phyloP scores from a whole-genome alignment of 1,140 invertebrate species.

The Littorina saxatilis region DNA sequence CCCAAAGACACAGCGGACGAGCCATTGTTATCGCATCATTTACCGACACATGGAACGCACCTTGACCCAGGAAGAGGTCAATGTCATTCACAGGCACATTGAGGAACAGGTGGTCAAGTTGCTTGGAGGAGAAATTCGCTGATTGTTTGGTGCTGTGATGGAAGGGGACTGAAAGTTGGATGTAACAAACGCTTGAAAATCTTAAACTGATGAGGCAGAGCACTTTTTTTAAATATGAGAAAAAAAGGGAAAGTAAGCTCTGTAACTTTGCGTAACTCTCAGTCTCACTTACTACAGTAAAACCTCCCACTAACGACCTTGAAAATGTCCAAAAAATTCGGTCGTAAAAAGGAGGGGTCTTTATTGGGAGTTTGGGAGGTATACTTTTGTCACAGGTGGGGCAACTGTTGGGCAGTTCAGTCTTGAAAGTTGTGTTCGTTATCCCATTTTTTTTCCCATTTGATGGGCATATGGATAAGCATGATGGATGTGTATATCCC shows the following conservation, averaged over 20 bases:
- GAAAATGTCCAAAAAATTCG: too few relatives aligned
- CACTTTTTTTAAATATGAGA: neutral
- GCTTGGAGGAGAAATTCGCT: constrained; percentile 81
- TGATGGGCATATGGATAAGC: too few relatives aligned
- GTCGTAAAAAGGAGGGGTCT: too few relatives aligned
- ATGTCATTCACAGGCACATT: constrained; percentile 89
- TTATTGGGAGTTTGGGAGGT: too few relatives aligned
- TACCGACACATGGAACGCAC: constrained; percentile 96
- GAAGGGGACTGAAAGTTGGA: neutral
- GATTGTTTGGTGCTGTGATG: constrained; percentile 22
- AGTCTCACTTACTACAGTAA: neutral
- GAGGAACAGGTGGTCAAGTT: constrained; percentile 78
- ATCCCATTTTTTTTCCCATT: too few relatives aligned
- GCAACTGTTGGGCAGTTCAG: too few relatives aligned
- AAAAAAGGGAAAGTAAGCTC: neutral
- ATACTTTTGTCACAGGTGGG: too few relatives aligned
- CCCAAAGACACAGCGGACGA: constrained; percentile 88
- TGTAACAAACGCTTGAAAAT: too few relatives aligned
- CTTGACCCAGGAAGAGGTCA: constrained; percentile 92
- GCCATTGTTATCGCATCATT: constrained; percentile 94
- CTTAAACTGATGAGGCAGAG: neutral
- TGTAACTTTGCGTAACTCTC: neutral
- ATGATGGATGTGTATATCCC: too few relatives aligned
- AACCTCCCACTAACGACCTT: too few relatives aligned
- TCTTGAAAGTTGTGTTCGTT: too few relatives aligned